Evolutionary conservation across 92 coral and sea anemone genomes (phyloP), one percentile per base, ranked within the genome.

Genomic region (Parazoanthus swiftii): DNA sequence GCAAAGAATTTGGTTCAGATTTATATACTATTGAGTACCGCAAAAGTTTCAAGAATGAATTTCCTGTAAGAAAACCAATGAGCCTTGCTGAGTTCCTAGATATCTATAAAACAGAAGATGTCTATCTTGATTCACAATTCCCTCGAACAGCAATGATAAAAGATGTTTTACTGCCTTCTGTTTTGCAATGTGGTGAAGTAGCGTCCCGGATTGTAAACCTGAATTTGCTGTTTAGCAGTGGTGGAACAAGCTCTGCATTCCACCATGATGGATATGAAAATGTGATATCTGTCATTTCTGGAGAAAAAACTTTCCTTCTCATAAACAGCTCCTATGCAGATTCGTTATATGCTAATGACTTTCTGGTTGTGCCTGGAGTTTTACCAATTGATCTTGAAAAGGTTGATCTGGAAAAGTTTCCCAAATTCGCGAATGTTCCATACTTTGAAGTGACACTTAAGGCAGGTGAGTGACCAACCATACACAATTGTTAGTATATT

Each of bases 221-320:
- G 42, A 90, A 91, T 68, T 77, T 97, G 48, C 88, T 97, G 33
- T 86, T 97, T 88, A 97, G 91, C 59, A 92, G 94, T 76, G 99
- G 99, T 11, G 85, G 90, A 63, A 92, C 99, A 2, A 95, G 91
- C 37, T 97, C 99, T 14, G 94, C 99, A 33, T 88, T 95, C 13
- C 99, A 97, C 79, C 99, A 97, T 33, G 99, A 97, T 88, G 99
- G 99, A 8, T 97, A 92, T 85, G 99, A 95, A 67, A 97, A 97
- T 77, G 75, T 95, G 36, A 74, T 97, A 21, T 86, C 97, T 1
- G 76, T 94, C 13, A 65, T 97, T 77, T 95, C 99, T 9, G 99
- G 99, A 23, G 89, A 93, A 58, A 97, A 97, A 86, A 93, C 91
- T 21, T 81, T 97, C 25, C 85, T 90, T 39, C 79, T 97, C 23